Percentiles rank a stretch among this genome's conserved stretches.
These are phyloP conservation scores for Alcedo atthis DNA, from an alignment of 2,797 vertebrate genomes.

Conservation along the genomic window DNA sequence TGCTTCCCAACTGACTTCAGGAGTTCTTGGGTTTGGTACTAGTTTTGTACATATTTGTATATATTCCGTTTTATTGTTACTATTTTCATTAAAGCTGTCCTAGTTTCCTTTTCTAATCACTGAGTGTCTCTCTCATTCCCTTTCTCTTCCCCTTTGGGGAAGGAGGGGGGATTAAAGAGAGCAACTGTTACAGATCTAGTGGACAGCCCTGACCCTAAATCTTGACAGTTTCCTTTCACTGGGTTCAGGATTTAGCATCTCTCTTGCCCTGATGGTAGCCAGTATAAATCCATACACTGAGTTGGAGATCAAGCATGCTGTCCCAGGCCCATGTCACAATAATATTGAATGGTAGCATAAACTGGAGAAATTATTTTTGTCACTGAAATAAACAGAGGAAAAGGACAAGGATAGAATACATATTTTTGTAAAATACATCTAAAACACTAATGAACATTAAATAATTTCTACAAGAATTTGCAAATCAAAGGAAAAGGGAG, in stretches of 20 bases:
- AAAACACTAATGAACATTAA: background rate
- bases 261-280: background rate
- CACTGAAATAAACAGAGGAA: constrained; percentile 41
- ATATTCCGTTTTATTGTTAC: too few relatives aligned
- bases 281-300: background rate
- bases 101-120: too few relatives aligned
- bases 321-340: background rate
- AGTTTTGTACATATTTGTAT: too few relatives aligned
- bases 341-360: background rate
- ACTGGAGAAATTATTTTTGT: constrained; percentile 20
- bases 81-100: too few relatives aligned
- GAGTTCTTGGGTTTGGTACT: too few relatives aligned
- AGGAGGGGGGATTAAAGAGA: too few relatives aligned
- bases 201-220: too few relatives aligned
- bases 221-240: background rate
- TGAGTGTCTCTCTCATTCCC: too few relatives aligned
- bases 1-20: too few relatives aligned
- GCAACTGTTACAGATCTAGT: too few relatives aligned
- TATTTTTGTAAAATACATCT: constrained; percentile 26
- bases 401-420: constrained; percentile 50
- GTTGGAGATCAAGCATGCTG: background rate
- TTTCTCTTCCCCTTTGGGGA: too few relatives aligned
- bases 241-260: background rate
- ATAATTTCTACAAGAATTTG: constrained; percentile 13
- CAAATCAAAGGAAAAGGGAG: constrained; percentile 29